A percentile compares a stretch with the other conserved stretches of the same genome.
These are phyloP conservation scores for Anodontia alba DNA, from an alignment of 2,888 invertebrate genomes.

Conservation along the genomic window DNA sequence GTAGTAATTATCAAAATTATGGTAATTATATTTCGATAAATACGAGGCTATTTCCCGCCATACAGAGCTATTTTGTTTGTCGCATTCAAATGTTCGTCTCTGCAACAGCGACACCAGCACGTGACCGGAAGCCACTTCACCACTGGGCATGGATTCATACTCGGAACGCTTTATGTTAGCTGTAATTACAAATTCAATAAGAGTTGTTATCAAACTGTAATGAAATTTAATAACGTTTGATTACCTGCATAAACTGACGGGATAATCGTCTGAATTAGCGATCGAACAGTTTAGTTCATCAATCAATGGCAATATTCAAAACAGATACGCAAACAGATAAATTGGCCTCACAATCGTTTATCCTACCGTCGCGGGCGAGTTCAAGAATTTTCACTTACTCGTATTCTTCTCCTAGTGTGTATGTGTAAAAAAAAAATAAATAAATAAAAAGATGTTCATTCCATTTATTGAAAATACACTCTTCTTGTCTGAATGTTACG, in stretches of 20 bases:
- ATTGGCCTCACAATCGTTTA: too few relatives aligned
- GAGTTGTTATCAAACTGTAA: constrained; percentile 19
- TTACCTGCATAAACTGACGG: constrained; percentile 16
- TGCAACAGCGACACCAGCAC: not conserved
- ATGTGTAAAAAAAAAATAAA: too few relatives aligned
- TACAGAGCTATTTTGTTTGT: constrained; percentile 2
- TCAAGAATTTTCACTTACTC: too few relatives aligned
- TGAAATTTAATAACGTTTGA: constrained; percentile 14
- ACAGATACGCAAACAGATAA: not conserved
- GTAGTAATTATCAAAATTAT: constrained; percentile 11
- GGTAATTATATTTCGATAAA: constrained; percentile 13
- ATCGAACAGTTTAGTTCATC: not conserved
- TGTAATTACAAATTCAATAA: constrained; percentile 8
- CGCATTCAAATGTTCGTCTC: not conserved
- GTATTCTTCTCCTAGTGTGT: too few relatives aligned
- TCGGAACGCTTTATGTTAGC: constrained; percentile 14
- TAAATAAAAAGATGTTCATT: too few relatives aligned
- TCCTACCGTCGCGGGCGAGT: too few relatives aligned
- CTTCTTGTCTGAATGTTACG: too few relatives aligned
- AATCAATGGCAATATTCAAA: not conserved
- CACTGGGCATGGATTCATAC: constrained; percentile 3
- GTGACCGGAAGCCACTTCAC: constrained; percentile 12
- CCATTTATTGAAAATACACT: too few relatives aligned
- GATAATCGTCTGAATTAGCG: not conserved
- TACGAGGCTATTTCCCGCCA: not conserved